Percentiles rank a stretch among this genome's conserved stretches.
Conservation (phyloP, 2,113 vertebrate genomes). For the Notarius lentiginosus region DNA sequence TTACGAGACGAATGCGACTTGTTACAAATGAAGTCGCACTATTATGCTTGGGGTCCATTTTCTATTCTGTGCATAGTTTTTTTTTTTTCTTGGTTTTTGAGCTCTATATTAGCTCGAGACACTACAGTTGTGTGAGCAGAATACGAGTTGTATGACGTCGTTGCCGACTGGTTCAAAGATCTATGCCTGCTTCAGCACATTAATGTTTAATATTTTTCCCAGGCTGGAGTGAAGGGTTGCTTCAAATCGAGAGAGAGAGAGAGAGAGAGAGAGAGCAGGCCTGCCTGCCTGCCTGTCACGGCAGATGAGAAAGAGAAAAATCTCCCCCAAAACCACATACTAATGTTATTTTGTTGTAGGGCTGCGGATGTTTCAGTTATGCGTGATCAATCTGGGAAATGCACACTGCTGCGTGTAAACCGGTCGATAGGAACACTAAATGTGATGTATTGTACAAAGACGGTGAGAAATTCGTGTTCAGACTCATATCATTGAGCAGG, state of each 20-base stretch:
- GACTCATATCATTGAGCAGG: slow-evolving; percentile 42
- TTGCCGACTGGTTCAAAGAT: slow-evolving; percentile 65
- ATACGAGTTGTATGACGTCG: slow-evolving; percentile 53
- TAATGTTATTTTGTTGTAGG: slow-evolving; percentile 72
- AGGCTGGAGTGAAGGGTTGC: slow-evolving; percentile 79
- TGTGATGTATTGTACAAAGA: slow-evolving; percentile 75
- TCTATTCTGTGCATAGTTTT: slow-evolving; percentile 1
- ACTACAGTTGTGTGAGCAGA: slow-evolving; percentile 42
- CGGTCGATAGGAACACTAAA: slow-evolving; percentile 72
- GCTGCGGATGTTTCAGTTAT: slow-evolving; percentile 68
- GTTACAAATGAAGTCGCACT: slow-evolving; percentile 23
- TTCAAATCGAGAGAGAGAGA: slow-evolving; percentile 72
- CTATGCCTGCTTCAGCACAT: slow-evolving; percentile 80
- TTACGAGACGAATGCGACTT: slow-evolving; percentile 33
- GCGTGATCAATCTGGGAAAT: slow-evolving; percentile 78
- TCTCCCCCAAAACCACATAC: slow-evolving; percentile 55
- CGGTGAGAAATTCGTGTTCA: slow-evolving; percentile 54
- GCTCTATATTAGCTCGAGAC: slow-evolving; percentile 39
- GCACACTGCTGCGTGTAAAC: slow-evolving; percentile 78
- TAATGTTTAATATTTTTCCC: slow-evolving; percentile 85
- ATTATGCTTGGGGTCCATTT: slow-evolving; percentile 23
- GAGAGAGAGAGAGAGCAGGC: slow-evolving; percentile 23
- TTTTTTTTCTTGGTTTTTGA: slow-evolving; percentile 18
- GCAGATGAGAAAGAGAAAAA: slow-evolving; percentile 40
- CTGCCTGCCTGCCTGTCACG: slow-evolving; percentile 40